Evolutionary conservation across 2,888 invertebrate genomes (phyloP).

Genomic region (Athetis lepigone): DNA sequence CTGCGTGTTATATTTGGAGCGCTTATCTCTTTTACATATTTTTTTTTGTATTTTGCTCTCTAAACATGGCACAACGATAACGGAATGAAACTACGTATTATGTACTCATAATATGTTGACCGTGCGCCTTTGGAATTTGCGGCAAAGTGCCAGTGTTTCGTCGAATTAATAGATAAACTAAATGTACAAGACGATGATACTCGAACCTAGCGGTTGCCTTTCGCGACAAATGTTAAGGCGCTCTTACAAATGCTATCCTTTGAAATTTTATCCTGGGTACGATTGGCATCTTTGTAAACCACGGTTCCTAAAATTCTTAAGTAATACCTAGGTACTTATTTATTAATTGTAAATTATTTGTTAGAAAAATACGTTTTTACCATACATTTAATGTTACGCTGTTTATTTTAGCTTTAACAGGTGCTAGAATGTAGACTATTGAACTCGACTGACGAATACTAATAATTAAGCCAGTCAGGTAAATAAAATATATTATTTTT

Average conservation of each 20-base stretch:
- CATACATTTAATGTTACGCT: neutral
- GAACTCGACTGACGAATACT: neutral
- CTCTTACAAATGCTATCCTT: no score
- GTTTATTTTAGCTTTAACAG: conserved; percentile 37
- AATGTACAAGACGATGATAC: no score
- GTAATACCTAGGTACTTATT: conserved; percentile 44
- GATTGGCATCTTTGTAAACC: conserved; percentile 25
- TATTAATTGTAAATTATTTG: conserved; percentile 40
- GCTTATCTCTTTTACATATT: neutral
- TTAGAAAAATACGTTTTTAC: conserved; percentile 18
- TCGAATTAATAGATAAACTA: no score
- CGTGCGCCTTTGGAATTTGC: no score
- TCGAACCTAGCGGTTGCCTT: no score
- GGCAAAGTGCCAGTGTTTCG: no score
- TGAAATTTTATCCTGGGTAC: conserved; percentile 2
- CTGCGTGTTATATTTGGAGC: neutral
- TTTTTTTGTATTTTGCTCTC: conserved; percentile 25
- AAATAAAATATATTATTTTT: neutral
- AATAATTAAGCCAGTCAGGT: neutral
- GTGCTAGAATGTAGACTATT: conserved; percentile 31
- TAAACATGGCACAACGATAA: conserved; percentile 10
- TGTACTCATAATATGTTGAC: neutral
- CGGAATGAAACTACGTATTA: neutral
- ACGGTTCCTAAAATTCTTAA: conserved; percentile 50
- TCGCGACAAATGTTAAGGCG: no score